Percentiles rank a stretch among this genome's conserved stretches.
phyloP scores from a whole-genome alignment of 2,113 vertebrate species.

The Tachycineta bicolor region DNA sequence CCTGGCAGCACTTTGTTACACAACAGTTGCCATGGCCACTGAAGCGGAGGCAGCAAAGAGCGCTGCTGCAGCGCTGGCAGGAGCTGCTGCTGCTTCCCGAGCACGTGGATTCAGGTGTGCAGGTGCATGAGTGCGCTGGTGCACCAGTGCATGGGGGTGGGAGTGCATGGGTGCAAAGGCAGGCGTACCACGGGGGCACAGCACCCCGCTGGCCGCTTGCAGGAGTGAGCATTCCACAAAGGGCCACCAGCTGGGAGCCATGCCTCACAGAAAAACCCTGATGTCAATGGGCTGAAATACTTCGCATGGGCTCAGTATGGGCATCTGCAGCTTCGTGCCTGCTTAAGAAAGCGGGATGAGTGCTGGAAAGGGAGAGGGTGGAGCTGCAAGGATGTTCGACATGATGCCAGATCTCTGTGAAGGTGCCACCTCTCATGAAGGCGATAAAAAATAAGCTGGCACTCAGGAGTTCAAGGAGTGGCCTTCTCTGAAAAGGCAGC shows the following conservation, averaged over 20 bases:
- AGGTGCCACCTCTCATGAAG: neutral
- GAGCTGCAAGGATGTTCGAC: neutral
- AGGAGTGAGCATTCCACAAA: neutral
- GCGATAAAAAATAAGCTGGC: neutral
- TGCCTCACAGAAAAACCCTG: neutral
- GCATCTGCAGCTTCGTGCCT: neutral
- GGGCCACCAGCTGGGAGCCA: neutral
- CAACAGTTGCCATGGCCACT: conserved; percentile 48
- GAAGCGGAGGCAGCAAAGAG: neutral
- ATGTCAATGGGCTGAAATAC: neutral
- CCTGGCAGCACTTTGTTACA: neutral
- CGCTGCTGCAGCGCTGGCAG: accelerated
- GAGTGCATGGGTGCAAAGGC: too few relatives aligned
- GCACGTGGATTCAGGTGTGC: neutral
- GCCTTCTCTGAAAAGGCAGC: neutral
- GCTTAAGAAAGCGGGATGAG: neutral
- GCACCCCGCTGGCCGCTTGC: neutral
- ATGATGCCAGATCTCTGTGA: neutral
- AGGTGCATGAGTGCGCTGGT: neutral
- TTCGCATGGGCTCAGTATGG: neutral
- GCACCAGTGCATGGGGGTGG: neutral
- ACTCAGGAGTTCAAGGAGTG: neutral
- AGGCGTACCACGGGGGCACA: neutral
- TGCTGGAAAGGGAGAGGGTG: neutral
- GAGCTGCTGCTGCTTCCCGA: accelerated